Base-by-base conservation (phyloP, 2,797 vertebrate species). In the Manis javanica region DNA sequence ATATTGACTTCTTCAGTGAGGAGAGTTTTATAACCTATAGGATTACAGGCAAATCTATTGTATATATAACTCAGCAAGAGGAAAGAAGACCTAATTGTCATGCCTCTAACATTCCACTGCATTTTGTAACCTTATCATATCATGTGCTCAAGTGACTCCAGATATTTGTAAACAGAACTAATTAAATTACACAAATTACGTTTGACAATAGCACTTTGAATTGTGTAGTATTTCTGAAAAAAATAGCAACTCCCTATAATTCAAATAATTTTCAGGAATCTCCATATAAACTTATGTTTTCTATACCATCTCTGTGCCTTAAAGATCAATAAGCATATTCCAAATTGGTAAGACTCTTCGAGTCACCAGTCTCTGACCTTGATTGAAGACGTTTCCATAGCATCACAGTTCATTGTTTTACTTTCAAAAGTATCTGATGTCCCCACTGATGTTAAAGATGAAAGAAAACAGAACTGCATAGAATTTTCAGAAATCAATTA, bases 401-500 rank as follows among this genome's bases (percentile, higher is more conserved):
- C 23, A 57, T 71, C 18, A 59, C 78, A 46, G 57, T 71, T 95
- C 15, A 79, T 51, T 51, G 49, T 71, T 86, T 15, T 46, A 2
- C 42, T 95, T 13, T 9, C n/a, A 1, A 42, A 79, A 84, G 3
- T 83, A 29, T 79, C 39, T 49, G 26, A 39, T 86, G 21, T 24
- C n/a, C 39, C 63, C 21, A 31, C 31, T 34, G 11, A 72, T 86
- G 11, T 55, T 57, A 57, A 53, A 74, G 49, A 63, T 34, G 12
- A 72, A 71, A 69, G 6, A 87, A 74, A 57, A 18, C n/a, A 49
- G 16, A 87, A 75, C 57, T 86, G 7, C 19, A 49, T 29, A 51
- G 4, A 96, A 72, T n/a, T 81, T 90, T 93, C n/a, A 91, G 24
- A 92, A 87, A 57, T 61, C 1, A 59, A 85, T 75, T 88, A 37